Conservation (phyloP, 2,797 vertebrate species). For the Pogonophryne albipinna region DNA sequence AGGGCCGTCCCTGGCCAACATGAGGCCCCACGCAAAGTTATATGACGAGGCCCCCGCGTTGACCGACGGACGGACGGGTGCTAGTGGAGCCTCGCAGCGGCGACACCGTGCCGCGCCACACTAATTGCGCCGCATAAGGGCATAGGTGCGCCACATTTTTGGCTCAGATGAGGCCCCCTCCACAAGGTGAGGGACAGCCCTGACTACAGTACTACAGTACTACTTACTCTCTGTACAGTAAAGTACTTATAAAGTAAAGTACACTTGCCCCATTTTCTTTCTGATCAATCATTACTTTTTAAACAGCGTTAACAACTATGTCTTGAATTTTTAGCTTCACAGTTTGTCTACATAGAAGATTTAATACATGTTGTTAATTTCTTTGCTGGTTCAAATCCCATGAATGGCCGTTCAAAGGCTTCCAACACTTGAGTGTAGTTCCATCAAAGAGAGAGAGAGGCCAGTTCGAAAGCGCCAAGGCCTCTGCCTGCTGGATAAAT, state of each 20-base stretch:
- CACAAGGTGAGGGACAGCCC: no score
- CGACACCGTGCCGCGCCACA: no score
- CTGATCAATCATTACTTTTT: conserved; percentile 30
- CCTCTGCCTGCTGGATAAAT: conserved; percentile 82
- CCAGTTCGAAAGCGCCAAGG: conserved; percentile 75
- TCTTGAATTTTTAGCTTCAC: conserved; percentile 13
- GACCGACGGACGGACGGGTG: no score
- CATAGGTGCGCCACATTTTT: no score
- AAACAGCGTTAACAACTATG: conserved; percentile 20
- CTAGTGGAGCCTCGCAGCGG: no score
- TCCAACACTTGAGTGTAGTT: conserved; percentile 73
- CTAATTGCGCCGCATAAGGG: no score
- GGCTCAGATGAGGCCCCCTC: no score
- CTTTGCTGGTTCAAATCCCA: conserved; percentile 47
- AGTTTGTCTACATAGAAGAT: conserved; percentile 48
- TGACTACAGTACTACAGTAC: background rate
- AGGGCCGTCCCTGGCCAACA: no score
- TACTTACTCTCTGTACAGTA: background rate
- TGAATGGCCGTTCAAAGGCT: conserved; percentile 61
- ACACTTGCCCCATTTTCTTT: background rate
- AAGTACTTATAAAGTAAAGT: background rate
- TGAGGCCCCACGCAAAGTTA: no score
- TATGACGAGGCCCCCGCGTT: no score
- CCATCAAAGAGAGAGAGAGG: conserved; percentile 77
- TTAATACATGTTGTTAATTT: conserved; percentile 67